Base-by-base conservation (phyloP, 2,888 invertebrate genomes). In the Ormyrus thymus region DNA sequence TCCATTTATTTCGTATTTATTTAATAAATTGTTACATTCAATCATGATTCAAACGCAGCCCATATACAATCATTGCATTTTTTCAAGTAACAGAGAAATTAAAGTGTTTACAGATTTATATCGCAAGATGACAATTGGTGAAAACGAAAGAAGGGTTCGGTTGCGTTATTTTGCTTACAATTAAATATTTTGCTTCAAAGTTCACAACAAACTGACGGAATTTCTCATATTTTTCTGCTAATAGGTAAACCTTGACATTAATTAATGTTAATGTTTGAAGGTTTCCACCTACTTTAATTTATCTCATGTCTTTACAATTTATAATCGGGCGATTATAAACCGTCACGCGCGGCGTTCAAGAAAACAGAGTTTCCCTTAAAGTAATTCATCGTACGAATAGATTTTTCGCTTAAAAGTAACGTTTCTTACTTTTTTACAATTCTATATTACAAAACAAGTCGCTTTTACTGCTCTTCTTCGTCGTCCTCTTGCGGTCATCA, bases 21-120 rank as follows among this genome's bases (percentile, higher is more conserved):
- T 87, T 87, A 85, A 87, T 87, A 88, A 89, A 86, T 87, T 83
- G 85, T 86, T 89, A 89, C 89, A 89, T 87, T 87, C 87, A 85
- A 87, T 88, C 88, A 85, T 86, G 87, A 88, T 87, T 88, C 86
- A 87, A 87, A 89, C 85, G 86, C 85, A 87, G 89, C 89, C 88
- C 89, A 89, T 87, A 87, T 88, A 89, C 88, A 89, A 87, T 88
- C 86, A 89, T 89, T 89, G 88, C 89, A 89, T 89, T 87, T 88
- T 87, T 83, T 68, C 69, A 70, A 82, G 74, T 79, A 75, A 80
- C 79, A 80, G 81, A 82, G 81, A 82, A 82, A 79, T 59, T 76
- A 71, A 62, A 56, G 51, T 51, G 15, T 77, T 71, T 64, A 13
- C 62, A 48, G 50, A 62, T 74, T 45, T 1, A 65, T 29, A 77